Evolutionary conservation across 2,113 vertebrate genomes (phyloP), one percentile per base, ranked within the genome.

Genomic region (Ploceus nigricollis): DNA sequence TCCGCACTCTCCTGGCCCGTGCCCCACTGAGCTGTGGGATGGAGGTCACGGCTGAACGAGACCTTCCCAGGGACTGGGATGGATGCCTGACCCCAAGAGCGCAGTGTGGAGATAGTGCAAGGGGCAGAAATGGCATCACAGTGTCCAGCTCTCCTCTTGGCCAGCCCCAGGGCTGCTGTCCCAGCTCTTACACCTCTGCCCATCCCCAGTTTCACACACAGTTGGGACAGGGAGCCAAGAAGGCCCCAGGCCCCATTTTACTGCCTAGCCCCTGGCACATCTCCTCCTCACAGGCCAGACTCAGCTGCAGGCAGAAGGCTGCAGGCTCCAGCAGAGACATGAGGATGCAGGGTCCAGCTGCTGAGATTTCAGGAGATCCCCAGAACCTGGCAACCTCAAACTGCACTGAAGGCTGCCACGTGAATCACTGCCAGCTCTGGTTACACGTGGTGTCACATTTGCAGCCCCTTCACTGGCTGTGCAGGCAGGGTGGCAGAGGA

Each of bases 391-490:
- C 19, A 64, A 37, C 12, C 25, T 53, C 60, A n/a, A 10, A 4
- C 16, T n/a, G 33, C 37, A 44, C 35, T 56, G n/a, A 44, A 66
- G 60, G 69, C 56, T 91, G 31, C 53, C 33, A 40, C 0, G 0
- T 2, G 33, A 48, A 28, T 13, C 35, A 10, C 24, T 71, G 56
- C 22, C 61, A 82, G 56, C 40, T 79, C 53, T 75, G 72, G 10
- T 42, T 33, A 39, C 45, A 63, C 0, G 13, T 11, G 57, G 20
- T 48, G 35, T 35, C 1, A 0, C 8, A 4, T 33, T 22, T n/a
- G 9, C 20, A 80, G 21, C 6, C 31, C 63, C 19, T 15, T 53
- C 11, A 22, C 35, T 22, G 77, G n/a, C 51, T 66, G 44, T 21
- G 33, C 19, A 16, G 50, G 28, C 37, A 73, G 45, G n/a, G 40